phyloP scores from a whole-genome alignment of 2,797 vertebrate genomes.

The Psittacula echo region DNA sequence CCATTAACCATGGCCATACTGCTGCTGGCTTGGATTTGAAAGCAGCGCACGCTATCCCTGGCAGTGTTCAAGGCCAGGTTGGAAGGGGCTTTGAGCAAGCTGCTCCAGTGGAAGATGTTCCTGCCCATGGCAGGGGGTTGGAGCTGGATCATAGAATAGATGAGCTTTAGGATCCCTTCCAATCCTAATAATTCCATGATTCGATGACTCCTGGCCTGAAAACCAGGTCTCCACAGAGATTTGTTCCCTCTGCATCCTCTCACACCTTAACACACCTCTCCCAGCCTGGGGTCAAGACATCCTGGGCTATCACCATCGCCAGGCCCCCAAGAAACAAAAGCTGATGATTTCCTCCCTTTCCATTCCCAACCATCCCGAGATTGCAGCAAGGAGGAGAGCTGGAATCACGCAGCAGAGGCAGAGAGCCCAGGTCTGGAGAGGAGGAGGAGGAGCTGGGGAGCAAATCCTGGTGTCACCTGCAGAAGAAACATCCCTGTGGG shows the following conservation, averaged over 20 bases:
- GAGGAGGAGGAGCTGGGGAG: not conserved
- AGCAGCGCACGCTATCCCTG: not conserved
- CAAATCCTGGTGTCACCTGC: not conserved
- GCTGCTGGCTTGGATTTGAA: not conserved
- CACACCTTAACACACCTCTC: not conserved
- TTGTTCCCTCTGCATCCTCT: not conserved
- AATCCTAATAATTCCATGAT: not conserved
- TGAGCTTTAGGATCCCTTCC: not conserved
- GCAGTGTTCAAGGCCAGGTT: not conserved
- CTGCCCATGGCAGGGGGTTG: not conserved
- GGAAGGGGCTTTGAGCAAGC: not conserved
- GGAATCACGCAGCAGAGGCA: not conserved
- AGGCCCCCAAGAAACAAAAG: not conserved
- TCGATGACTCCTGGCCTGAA: not conserved
- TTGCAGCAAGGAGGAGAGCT: not conserved
- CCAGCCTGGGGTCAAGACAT: not conserved
- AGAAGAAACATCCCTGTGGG: slow-evolving; percentile 56
- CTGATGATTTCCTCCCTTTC: not conserved
- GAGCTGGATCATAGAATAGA: not conserved
- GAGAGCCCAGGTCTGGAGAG: not conserved
- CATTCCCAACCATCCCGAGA: not conserved
- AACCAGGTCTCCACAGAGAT: not conserved
- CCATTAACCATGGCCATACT: fast-evolving
- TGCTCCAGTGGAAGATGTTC: not conserved
- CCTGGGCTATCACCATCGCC: not conserved